Conservation (phyloP, 2,113 vertebrate species). For the Thamnophis sirtalis region DNA sequence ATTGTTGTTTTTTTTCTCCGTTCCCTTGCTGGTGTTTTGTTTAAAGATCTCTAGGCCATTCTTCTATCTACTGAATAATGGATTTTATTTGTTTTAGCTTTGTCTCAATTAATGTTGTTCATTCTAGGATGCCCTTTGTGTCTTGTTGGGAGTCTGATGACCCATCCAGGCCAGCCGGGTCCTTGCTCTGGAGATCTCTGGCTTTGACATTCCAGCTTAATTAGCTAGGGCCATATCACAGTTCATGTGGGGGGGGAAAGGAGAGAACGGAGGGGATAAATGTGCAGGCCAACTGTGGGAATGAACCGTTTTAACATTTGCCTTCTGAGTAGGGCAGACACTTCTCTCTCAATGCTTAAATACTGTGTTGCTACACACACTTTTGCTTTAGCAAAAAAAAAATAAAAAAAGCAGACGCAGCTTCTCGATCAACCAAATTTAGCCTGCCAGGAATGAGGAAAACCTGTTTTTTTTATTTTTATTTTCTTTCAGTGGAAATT, state of each 20-base stretch:
- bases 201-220: background rate
- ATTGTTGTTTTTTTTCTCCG: too few species aligned
- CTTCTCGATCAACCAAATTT: background rate
- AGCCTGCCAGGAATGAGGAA: background rate
- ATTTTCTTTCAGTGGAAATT: background rate
- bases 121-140: background rate
- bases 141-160: background rate
- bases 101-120: background rate
- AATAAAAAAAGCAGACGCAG: background rate
- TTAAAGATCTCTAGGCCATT: background rate
- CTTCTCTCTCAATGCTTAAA: background rate
- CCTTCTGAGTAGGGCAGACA: background rate
- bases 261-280: background rate
- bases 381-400: background rate
- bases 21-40: background rate
- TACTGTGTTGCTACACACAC: background rate
- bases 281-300: background rate
- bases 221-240: background rate
- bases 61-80: background rate
- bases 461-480: background rate
- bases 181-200: background rate
- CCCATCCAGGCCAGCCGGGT: background rate
- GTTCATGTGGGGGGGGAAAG: background rate
- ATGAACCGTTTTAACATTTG: background rate
- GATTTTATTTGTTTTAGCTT: background rate